phyloP scores from a whole-genome alignment of 2,797 vertebrate genomes.

The Lacerta bilineata region DNA sequence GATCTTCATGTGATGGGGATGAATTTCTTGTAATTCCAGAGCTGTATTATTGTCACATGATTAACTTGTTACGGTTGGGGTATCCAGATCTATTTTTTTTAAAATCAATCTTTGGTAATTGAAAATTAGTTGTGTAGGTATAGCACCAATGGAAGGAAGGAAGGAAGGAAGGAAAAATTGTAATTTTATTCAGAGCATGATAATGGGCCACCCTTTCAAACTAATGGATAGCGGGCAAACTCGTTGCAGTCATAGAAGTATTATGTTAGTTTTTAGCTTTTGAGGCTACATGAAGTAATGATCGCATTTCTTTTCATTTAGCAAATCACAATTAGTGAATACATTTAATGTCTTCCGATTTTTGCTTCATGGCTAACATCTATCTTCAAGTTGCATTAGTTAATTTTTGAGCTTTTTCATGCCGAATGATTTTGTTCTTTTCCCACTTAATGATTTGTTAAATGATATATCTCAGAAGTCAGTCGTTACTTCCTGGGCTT shows the following conservation, averaged over 20 bases:
- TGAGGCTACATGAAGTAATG: slow-evolving; percentile 21
- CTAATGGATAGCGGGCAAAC: background rate
- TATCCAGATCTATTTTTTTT: background rate
- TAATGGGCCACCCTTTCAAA: slow-evolving; percentile 2
- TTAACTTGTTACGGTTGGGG: background rate
- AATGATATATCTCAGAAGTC: slow-evolving; percentile 55
- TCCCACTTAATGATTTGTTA: slow-evolving; percentile 65
- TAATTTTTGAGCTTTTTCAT: slow-evolving; percentile 65
- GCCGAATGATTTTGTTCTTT: slow-evolving; percentile 51
- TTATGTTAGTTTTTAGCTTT: slow-evolving; percentile 21
- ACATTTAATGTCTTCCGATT: slow-evolving; percentile 47
- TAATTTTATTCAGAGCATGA: background rate
- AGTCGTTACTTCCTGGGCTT: slow-evolving; percentile 46
- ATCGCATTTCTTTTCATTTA: slow-evolving; percentile 50
- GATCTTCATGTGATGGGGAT: background rate
- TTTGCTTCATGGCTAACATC: slow-evolving; percentile 45
- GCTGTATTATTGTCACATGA: background rate
- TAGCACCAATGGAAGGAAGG: background rate
- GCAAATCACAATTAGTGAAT: slow-evolving; percentile 57
- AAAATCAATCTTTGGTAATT: background rate
- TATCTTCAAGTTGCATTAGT: slow-evolving; percentile 47
- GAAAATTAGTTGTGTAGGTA: background rate
- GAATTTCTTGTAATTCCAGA: background rate
- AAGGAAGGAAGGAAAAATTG: background rate
- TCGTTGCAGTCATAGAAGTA: background rate